Conservation (phyloP, 2,888 invertebrate species). For the Athripsodes cinereus region DNA sequence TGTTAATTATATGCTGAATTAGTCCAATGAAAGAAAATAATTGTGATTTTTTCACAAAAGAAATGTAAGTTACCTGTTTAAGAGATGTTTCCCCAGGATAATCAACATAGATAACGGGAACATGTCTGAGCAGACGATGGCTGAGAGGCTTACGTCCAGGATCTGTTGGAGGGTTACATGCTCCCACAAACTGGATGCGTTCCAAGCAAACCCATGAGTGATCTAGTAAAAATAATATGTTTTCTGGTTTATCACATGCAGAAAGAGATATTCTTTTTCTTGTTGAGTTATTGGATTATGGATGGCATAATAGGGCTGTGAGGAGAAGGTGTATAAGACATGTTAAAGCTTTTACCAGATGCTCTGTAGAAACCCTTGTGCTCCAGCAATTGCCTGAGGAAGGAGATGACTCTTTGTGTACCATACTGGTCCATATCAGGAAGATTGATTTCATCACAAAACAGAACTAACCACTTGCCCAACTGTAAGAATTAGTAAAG, state of each 20-base stretch:
- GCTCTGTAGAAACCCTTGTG: slow-evolving; percentile 89
- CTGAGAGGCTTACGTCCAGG: slow-evolving; percentile 96
- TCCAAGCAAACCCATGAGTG: slow-evolving; percentile 97
- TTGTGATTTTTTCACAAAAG: too few species aligned
- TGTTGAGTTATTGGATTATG: too few species aligned
- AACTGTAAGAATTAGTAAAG: slow-evolving; percentile 52
- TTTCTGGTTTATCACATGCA: too few species aligned
- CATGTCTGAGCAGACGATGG: slow-evolving; percentile 82
- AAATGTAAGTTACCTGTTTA: slow-evolving; percentile 68
- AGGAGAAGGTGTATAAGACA: too few species aligned
- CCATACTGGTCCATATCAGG: slow-evolving; percentile 99
- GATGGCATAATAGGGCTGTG: too few species aligned
- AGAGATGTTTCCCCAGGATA: slow-evolving; percentile 98
- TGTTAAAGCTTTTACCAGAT: slow-evolving; percentile 46
- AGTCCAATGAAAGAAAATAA: too few species aligned
- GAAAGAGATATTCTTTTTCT: too few species aligned
- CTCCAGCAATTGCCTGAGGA: slow-evolving; percentile 94
- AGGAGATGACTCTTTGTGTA: slow-evolving; percentile 97
- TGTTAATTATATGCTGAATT: too few species aligned
- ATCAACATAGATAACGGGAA: slow-evolving; percentile 98
- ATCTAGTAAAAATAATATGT: slow-evolving; percentile 57
- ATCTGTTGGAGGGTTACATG: slow-evolving; percentile 99
- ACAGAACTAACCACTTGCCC: slow-evolving; percentile 97
- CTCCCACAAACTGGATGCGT: slow-evolving; percentile 98
- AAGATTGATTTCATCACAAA: slow-evolving; percentile 99